Evolutionary conservation across 2,888 invertebrate species (phyloP).

Genomic region (Xanthostigma xanthostigma): DNA sequence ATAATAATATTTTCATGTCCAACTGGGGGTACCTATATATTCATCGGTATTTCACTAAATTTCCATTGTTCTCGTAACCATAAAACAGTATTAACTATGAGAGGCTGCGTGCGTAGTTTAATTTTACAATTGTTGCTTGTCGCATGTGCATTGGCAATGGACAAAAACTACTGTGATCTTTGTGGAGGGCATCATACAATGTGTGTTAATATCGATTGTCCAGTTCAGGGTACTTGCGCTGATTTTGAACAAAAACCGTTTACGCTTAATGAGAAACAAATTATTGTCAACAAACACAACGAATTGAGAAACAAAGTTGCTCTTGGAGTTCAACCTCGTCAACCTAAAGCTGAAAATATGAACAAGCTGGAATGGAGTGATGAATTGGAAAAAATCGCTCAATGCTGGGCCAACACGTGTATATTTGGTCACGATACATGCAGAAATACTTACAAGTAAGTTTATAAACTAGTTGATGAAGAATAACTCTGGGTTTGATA

Average conservation of each 20-base stretch:
- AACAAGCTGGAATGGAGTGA: not conserved
- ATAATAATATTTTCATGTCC: too few relatives aligned
- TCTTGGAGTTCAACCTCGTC: not conserved
- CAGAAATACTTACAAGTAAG: not conserved
- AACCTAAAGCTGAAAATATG: not conserved
- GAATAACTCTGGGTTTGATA: too few relatives aligned
- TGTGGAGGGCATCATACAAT: not conserved
- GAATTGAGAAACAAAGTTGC: not conserved
- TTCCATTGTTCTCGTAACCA: too few relatives aligned
- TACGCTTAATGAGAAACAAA: not conserved
- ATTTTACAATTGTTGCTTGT: too few relatives aligned
- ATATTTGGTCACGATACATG: not conserved
- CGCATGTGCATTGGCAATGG: too few relatives aligned
- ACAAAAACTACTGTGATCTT: not conserved
- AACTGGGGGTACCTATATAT: too few relatives aligned
- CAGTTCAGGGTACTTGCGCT: not conserved
- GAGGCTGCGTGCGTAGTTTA: too few relatives aligned
- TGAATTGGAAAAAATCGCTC: slow-evolving; percentile 4
- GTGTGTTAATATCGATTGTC: not conserved
- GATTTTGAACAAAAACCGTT: not conserved
- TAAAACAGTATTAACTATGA: too few relatives aligned
- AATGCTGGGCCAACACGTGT: slow-evolving; percentile 7
- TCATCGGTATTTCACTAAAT: too few relatives aligned
- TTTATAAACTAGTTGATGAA: too few relatives aligned
- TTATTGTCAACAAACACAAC: slow-evolving; percentile 1